These are phyloP conservation scores for Galerucella nymphaeae DNA, from an alignment of 2,888 invertebrate genomes.

Conservation along the genomic window DNA sequence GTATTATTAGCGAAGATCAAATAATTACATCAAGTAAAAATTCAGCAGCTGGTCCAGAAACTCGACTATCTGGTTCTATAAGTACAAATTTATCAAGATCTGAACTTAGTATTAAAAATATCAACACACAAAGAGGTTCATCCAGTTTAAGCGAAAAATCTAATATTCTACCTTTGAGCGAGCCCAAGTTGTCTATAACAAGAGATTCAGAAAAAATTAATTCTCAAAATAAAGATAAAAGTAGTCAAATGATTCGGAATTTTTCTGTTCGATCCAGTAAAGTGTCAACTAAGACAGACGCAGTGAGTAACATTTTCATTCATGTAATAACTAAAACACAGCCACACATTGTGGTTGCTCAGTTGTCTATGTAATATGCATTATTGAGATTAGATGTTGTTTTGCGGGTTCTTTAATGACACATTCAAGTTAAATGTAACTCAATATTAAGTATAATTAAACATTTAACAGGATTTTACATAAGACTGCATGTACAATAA, in stretches of 20 bases:
- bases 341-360: too few species aligned
- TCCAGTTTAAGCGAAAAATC: conserved; percentile 19
- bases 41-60: conserved; percentile 18
- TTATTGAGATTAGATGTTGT: too few species aligned
- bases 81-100: conserved; percentile 18
- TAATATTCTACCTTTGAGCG: conserved; percentile 34
- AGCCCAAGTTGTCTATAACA: conserved; percentile 43
- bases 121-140: conserved; percentile 30
- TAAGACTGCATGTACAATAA: too few species aligned
- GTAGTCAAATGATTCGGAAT: conserved; percentile 31
- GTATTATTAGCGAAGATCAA: neutral
- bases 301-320: conserved; percentile 33
- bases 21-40: conserved; percentile 24
- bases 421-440: too few species aligned
- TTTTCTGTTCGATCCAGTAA: conserved; percentile 29
- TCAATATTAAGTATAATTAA: too few species aligned
- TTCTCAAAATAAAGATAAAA: conserved; percentile 4
- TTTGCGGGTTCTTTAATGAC: too few species aligned
- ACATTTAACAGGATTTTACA: too few species aligned
- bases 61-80: conserved; percentile 20
- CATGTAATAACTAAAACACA: too few species aligned
- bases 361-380: too few species aligned
- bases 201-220: conserved; percentile 2
- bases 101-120: conserved; percentile 14
- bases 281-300: conserved; percentile 23